phyloP scores from a whole-genome alignment of 2,888 invertebrate species.

The Clivina fossor region DNA sequence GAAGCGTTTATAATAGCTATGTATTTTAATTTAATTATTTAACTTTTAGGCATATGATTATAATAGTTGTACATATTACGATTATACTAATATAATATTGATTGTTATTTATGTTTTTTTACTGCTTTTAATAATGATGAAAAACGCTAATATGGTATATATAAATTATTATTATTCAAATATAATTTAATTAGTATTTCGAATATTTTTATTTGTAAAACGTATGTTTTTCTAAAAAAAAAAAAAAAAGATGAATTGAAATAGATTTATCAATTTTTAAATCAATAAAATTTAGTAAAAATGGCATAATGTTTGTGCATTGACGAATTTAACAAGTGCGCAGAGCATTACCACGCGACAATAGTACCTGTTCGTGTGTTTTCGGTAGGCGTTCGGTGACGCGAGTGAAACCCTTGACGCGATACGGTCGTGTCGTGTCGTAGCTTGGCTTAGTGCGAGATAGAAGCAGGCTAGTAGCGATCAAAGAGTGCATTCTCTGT shows the following conservation, averaged over 20 bases:
- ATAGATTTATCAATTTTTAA: slow-evolving; percentile 28
- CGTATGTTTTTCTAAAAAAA: slow-evolving; percentile 21
- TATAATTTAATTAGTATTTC: slow-evolving; percentile 19
- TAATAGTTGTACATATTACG: slow-evolving; percentile 33
- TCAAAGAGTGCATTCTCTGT: slow-evolving; percentile 20
- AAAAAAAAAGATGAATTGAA: slow-evolving; percentile 17
- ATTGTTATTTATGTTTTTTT: slow-evolving; percentile 35
- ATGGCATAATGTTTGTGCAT: slow-evolving; percentile 30
- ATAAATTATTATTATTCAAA: no score
- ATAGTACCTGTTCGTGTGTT: slow-evolving; percentile 12
- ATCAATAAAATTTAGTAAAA: slow-evolving; percentile 33
- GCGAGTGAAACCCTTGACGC: slow-evolving; percentile 5
- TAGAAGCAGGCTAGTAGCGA: slow-evolving; percentile 12
- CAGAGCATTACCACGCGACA: slow-evolving; percentile 12
- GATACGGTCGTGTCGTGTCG: slow-evolving; percentile 9
- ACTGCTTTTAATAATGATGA: slow-evolving; percentile 32
- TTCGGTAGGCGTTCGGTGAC: slow-evolving; percentile 15
- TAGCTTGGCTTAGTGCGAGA: slow-evolving; percentile 24
- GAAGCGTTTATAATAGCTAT: slow-evolving; percentile 16
- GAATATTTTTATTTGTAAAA: slow-evolving; percentile 26
- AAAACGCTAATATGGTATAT: slow-evolving; percentile 25
- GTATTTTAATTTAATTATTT: slow-evolving; percentile 32
- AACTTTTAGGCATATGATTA: slow-evolving; percentile 21
- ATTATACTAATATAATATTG: slow-evolving; percentile 34
- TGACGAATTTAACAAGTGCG: slow-evolving; percentile 28